A percentile compares a stretch with the other conserved stretches of the same genome.
Evolutionary conservation across 2,888 invertebrate genomes (phyloP).

Genomic region (Eupithecia insigniata): DNA sequence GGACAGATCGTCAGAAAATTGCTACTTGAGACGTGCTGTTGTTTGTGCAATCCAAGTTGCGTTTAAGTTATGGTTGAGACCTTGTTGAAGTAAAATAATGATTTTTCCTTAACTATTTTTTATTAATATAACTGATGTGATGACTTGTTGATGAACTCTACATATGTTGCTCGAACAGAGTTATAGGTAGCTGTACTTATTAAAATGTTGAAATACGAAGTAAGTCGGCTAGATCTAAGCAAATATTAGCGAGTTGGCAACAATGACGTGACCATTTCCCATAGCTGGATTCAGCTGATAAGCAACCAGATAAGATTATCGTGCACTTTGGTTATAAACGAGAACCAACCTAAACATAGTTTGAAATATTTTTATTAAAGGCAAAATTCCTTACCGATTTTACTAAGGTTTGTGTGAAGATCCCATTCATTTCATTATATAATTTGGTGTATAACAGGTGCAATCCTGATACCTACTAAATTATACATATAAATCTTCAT

Average conservation of each 20-base stretch:
- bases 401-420: not conserved
- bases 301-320: conserved; percentile 49
- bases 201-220: not conserved
- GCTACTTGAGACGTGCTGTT: not conserved
- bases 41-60: no score
- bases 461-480: no score
- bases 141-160: no score
- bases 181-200: not conserved
- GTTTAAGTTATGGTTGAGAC: not conserved
- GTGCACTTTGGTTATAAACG: conserved; percentile 69
- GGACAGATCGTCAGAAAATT: no score
- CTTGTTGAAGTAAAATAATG: not conserved
- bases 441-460: no score
- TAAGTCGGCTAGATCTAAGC: conserved; percentile 11
- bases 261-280: conserved; percentile 48
- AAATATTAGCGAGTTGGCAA: conserved; percentile 20
- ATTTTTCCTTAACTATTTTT: no score
- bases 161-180: not conserved
- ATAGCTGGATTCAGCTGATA: conserved; percentile 51
- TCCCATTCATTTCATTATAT: no score
- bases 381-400: not conserved
- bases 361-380: not conserved
- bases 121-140: no score
- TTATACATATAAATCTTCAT: no score
- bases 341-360: conserved; percentile 26